Conservation (phyloP, 2,797 vertebrate species). For the Pipistrellus pipistrellus region DNA sequence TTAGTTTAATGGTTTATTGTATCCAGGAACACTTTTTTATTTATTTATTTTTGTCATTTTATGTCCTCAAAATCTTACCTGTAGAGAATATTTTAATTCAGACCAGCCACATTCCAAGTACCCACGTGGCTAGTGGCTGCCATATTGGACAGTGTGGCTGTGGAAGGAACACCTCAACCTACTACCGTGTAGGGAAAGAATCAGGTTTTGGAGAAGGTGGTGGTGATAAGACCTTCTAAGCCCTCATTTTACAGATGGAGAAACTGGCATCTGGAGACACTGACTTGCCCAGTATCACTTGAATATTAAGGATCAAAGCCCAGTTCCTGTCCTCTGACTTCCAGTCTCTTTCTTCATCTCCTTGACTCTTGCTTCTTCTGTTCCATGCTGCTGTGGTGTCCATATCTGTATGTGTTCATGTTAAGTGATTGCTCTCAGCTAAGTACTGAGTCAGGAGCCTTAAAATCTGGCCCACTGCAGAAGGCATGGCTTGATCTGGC, state of each 20-base stretch:
- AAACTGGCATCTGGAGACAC: not conserved
- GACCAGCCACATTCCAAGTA: not conserved
- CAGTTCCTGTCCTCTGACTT: not conserved
- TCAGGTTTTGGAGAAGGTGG: not conserved
- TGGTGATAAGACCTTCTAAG: not conserved
- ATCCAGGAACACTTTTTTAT: not conserved
- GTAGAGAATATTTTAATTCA: conserved; percentile 6
- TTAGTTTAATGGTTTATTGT: not conserved
- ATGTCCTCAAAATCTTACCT: not conserved
- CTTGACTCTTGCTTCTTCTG: not conserved
- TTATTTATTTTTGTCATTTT: not conserved
- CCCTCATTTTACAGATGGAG: not conserved
- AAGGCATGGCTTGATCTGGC: not conserved
- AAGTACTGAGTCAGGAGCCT: not conserved
- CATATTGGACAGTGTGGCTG: not conserved
- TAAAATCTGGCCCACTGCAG: not conserved
- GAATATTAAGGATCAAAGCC: not conserved
- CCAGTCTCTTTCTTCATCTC: not conserved
- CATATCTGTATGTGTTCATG: not conserved
- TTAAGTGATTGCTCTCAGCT: not conserved
- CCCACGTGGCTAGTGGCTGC: not conserved
- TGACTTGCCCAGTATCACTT: not conserved
- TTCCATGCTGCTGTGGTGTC: not conserved
- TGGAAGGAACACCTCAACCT: not conserved
- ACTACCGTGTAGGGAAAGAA: not conserved